Conservation (phyloP, 2,888 invertebrate genomes). For the Aspidiotus rigidus region DNA sequence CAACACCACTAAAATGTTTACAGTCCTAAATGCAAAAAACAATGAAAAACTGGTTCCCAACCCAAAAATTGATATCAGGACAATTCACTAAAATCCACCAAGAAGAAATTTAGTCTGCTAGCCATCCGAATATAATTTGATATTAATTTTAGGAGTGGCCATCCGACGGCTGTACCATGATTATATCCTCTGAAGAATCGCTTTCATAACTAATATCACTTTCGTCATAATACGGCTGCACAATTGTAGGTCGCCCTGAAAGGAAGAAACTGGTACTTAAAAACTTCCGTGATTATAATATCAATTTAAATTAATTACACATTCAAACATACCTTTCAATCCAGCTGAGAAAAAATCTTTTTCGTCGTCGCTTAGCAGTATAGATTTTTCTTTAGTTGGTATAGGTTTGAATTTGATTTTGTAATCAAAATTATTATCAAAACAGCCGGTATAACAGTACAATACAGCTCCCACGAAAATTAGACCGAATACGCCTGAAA, state of each 20-base stretch:
- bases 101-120: no score
- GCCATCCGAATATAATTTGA: no score
- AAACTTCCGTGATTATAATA: no score
- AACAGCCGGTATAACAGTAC: constrained; percentile 22
- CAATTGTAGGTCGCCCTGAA: constrained; percentile 31
- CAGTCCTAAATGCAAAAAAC: no score
- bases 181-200: constrained; percentile 22
- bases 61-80: no score
- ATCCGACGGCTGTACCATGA: constrained; percentile 17
- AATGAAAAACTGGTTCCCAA: no score
- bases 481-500: constrained; percentile 25
- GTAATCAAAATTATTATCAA: neutral
- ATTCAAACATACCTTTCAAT: constrained; percentile 14
- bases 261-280: no score
- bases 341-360: constrained; percentile 24
- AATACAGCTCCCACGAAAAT: constrained; percentile 20
- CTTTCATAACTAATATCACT: constrained; percentile 37
- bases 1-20: no score
- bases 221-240: constrained; percentile 39
- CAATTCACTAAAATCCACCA: no score
- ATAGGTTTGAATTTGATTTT: constrained; percentile 25
- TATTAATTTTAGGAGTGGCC: constrained; percentile 10
- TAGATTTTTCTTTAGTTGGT: constrained; percentile 15
- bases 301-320: neutral
- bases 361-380: constrained; percentile 24